Base-by-base conservation (phyloP, 2,888 invertebrate species). In the Chloroclystis v-ata region DNA sequence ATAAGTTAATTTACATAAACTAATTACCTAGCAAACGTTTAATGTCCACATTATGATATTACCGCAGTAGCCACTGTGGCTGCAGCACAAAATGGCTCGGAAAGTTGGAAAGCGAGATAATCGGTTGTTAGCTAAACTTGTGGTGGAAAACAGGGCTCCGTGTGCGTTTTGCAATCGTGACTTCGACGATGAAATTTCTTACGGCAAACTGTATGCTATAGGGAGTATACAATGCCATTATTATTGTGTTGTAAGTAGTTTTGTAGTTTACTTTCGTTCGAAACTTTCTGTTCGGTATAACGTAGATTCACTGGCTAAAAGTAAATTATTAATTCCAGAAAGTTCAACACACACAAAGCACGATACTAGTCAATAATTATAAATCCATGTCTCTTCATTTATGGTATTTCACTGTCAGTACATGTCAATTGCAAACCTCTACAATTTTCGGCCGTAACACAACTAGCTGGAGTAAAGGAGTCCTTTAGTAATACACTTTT, bases 191-290 rank as follows among this genome's bases (percentile, higher is more conserved):
- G 91, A 91, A 61, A 47, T 89, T 5, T 72, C 80, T 9, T 91
- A 80, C 63, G 92, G 92, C 2, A 89, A 89, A 60, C 68, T 91
- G 20, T 89, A 90, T 57, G 76, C 81, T 7, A 82, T 89, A 35
- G 82, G 88, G 8, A 84, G 89, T 8, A 78, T 93, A 16, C 78
- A 89, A 28, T 92, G 92, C 1, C 95, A 95, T 69, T 92, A 94
- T 63, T 94, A 91, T 75, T 95, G 95, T 70, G 86, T 93, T 82
- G 94, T 94, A 87, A 85, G 89, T 82, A 12, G 8, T 33, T 13
- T 20, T 28, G 8, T n/a, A 32, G n/a, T 12, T 1, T 6, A n/a
- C n/a, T n/a, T n/a, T n/a, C n/a, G n/a, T n/a, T n/a, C n/a, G n/a
- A n/a, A n/a, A n/a, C n/a, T n/a, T n/a, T n/a, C n/a, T n/a, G n/a